phyloP scores from a whole-genome alignment of 1,140 invertebrate genomes.

The Danaus melanippus region DNA sequence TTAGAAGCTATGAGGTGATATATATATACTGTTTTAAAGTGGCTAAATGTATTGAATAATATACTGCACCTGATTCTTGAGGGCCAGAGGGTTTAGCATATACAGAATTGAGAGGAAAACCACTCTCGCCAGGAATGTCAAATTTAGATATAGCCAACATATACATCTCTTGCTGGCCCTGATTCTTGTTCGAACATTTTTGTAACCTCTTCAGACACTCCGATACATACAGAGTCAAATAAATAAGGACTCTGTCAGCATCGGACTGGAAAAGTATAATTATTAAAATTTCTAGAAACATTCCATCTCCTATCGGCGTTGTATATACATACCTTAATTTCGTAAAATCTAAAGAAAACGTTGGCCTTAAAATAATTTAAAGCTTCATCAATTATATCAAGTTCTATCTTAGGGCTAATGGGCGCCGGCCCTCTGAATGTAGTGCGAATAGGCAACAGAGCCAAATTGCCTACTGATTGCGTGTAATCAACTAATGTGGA shows the following conservation, averaged over 20 bases:
- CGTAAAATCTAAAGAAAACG: slow-evolving; percentile 99
- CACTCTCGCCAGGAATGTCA: slow-evolving; percentile 96
- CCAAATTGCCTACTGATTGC: slow-evolving; percentile 93
- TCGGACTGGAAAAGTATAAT: slow-evolving; percentile 81
- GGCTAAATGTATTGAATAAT: too few species aligned
- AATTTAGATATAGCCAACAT: slow-evolving; percentile 95
- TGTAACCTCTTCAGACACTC: slow-evolving; percentile 97
- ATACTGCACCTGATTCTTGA: slow-evolving; percentile 81
- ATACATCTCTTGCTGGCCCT: slow-evolving; percentile 96
- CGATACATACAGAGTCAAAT: slow-evolving; percentile 98
- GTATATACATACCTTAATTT: slow-evolving; percentile 86
- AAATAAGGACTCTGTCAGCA: slow-evolving; percentile 96
- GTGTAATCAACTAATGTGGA: slow-evolving; percentile 85
- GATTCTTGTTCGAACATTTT: slow-evolving; percentile 90
- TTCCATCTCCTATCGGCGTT: background rate
- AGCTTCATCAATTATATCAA: slow-evolving; percentile 98
- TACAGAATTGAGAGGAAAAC: slow-evolving; percentile 98
- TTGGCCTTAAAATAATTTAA: slow-evolving; percentile 98
- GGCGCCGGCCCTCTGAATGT: slow-evolving; percentile 92
- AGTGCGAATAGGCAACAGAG: slow-evolving; percentile 89
- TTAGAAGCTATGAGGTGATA: too few species aligned
- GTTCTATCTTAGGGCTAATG: slow-evolving; percentile 75
- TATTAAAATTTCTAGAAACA: too few species aligned
- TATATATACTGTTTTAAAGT: too few species aligned
- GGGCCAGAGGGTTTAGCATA: slow-evolving; percentile 90